Conservation (phyloP, 2,888 invertebrate genomes). For the Trissolcus japonicus region DNA sequence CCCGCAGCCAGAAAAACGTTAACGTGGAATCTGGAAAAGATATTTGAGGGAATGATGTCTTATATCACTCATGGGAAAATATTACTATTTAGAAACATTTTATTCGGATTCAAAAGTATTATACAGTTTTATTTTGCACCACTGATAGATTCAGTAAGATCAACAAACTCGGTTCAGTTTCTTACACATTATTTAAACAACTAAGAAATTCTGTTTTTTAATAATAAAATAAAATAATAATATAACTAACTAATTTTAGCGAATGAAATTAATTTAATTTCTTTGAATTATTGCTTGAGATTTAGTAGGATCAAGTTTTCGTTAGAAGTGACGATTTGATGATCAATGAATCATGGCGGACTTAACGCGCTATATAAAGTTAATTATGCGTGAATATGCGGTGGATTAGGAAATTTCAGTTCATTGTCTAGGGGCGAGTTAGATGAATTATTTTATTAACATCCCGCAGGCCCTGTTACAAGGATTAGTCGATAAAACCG, state of each 20-base stretch:
- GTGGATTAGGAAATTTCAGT: slow-evolving; percentile 46
- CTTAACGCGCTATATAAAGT: slow-evolving; percentile 39
- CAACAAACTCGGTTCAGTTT: no score
- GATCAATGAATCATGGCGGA: slow-evolving; percentile 46
- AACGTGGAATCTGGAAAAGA: slow-evolving; percentile 2
- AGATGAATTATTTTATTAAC: slow-evolving; percentile 61
- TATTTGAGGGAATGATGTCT: background rate
- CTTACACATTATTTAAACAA: no score
- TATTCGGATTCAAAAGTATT: no score
- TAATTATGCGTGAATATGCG: slow-evolving; percentile 51
- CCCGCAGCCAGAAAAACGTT: slow-evolving; percentile 11
- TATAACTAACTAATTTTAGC: background rate
- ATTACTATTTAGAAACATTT: no score
- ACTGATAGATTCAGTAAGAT: no score
- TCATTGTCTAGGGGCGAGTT: slow-evolving; percentile 48
- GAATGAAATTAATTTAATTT: background rate
- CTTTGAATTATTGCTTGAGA: background rate
- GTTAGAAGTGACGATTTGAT: slow-evolving; percentile 6
- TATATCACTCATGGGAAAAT: no score
- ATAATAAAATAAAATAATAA: background rate
- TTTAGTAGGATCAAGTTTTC: background rate
- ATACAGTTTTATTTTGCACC: no score
- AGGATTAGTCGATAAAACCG: slow-evolving; percentile 58
- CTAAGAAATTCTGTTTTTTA: background rate
- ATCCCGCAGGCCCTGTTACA: slow-evolving; percentile 47